phyloP scores from a whole-genome alignment of 2,113 vertebrate species.

The Parotia lawesii region DNA sequence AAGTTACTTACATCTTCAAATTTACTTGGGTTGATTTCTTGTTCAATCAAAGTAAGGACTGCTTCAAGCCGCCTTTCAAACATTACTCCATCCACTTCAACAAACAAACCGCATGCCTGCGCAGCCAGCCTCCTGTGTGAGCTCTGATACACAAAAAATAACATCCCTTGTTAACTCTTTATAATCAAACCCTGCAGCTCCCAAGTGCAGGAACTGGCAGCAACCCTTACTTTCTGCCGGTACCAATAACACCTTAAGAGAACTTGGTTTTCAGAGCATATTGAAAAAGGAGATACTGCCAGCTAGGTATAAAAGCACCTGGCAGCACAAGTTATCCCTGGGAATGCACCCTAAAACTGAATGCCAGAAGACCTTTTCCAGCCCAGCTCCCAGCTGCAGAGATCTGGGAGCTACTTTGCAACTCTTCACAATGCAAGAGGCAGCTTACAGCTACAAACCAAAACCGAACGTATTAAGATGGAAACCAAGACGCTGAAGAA shows the following conservation, averaged over 20 bases:
- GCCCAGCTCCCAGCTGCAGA: background rate
- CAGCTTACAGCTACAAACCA: background rate
- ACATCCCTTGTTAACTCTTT: background rate
- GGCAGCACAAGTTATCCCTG: background rate
- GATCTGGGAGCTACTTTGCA: background rate
- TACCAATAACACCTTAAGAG: background rate
- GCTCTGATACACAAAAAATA: constrained; percentile 63
- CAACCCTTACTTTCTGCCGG: background rate
- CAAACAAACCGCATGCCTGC: constrained; percentile 87
- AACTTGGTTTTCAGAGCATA: background rate
- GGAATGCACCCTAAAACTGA: background rate
- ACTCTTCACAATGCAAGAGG: background rate
- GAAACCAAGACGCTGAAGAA: background rate
- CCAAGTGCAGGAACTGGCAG: background rate
- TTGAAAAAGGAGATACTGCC: background rate
- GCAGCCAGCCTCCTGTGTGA: constrained; percentile 83
- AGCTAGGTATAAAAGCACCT: background rate
- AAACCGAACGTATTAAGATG: background rate
- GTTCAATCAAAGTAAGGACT: constrained; percentile 84
- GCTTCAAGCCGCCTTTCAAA: constrained; percentile 79
- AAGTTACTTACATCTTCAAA: constrained; percentile 83
- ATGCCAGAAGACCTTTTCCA: background rate
- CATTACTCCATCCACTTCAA: constrained; percentile 83
- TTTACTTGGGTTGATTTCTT: constrained; percentile 79
- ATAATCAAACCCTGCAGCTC: background rate